phyloP scores from a whole-genome alignment of 2,888 invertebrate genomes.

The Eupithecia subumbrata region DNA sequence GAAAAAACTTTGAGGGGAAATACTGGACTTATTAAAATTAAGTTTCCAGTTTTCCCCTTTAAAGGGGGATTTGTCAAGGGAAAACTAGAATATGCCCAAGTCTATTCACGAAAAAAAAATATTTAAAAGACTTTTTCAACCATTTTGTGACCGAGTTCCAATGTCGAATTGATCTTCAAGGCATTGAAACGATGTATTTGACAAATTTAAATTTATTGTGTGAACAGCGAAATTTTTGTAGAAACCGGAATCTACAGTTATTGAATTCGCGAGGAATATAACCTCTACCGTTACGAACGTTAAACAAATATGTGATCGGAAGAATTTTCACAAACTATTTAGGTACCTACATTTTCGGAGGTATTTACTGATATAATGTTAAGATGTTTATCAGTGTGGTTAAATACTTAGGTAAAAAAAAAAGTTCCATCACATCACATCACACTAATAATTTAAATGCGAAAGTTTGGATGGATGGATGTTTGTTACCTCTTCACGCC shows the following conservation, averaged over 20 bases:
- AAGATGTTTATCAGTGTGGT: too few relatives aligned
- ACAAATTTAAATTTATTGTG: not conserved
- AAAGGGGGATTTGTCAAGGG: too few relatives aligned
- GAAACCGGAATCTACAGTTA: slow-evolving; percentile 32
- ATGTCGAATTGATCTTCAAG: not conserved
- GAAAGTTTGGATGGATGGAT: too few relatives aligned
- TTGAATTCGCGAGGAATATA: slow-evolving; percentile 18
- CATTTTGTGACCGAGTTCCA: not conserved
- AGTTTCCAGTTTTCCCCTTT: too few relatives aligned
- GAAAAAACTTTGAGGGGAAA: too few relatives aligned
- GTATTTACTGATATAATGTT: not conserved
- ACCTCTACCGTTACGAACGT: slow-evolving; percentile 19
- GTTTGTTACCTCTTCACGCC: too few relatives aligned
- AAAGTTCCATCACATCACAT: too few relatives aligned
- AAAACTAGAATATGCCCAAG: too few relatives aligned
- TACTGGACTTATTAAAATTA: too few relatives aligned
- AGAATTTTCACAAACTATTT: not conserved
- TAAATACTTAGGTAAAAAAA: too few relatives aligned
- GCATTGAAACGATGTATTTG: not conserved
- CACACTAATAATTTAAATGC: too few relatives aligned
- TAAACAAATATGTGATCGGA: slow-evolving; percentile 17
- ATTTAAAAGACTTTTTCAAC: not conserved
- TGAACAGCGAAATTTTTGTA: slow-evolving; percentile 11
- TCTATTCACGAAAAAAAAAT: too few relatives aligned
- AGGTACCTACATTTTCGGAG: not conserved